Evolutionary conservation across 2,113 vertebrate genomes (phyloP).

Genomic region (Cyanoramphus novaezelandiae): DNA sequence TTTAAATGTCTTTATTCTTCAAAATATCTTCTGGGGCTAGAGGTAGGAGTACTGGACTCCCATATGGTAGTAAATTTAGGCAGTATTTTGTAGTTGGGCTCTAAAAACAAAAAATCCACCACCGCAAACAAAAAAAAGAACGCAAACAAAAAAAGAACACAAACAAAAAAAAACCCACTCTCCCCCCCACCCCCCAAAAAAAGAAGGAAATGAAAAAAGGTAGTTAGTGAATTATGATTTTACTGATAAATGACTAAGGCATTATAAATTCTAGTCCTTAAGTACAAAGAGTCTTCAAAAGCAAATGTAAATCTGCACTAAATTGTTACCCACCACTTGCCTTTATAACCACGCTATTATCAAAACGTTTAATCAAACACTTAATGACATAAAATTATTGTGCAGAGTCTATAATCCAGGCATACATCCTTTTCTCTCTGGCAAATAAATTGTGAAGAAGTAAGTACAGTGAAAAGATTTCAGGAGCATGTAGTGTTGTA

Average conservation of each 20-base stretch:
- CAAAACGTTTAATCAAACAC: slow-evolving; percentile 18
- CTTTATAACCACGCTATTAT: slow-evolving; percentile 26
- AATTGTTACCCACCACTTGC: background rate
- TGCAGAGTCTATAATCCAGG: slow-evolving; percentile 19
- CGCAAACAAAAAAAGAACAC: background rate
- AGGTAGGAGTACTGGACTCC: background rate
- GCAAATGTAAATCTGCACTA: slow-evolving; percentile 36
- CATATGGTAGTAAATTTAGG: background rate
- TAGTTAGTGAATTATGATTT: background rate
- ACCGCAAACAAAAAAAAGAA: background rate
- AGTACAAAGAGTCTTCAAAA: slow-evolving; percentile 27
- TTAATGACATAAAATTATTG: slow-evolving; percentile 40
- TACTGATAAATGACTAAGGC: slow-evolving; percentile 12
- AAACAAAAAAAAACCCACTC: background rate
- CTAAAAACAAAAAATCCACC: background rate
- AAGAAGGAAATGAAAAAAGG: background rate
- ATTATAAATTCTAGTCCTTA: slow-evolving; percentile 40
- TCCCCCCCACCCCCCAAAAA: no score
- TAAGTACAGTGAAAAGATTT: background rate
- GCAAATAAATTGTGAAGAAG: background rate
- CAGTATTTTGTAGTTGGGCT: background rate
- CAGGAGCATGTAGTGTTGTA: background rate
- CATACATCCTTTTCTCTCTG: background rate
- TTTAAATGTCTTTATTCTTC: background rate
- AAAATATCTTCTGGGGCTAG: background rate